Conservation (phyloP, 2,888 invertebrate species). For the Drosophila testacea region DNA sequence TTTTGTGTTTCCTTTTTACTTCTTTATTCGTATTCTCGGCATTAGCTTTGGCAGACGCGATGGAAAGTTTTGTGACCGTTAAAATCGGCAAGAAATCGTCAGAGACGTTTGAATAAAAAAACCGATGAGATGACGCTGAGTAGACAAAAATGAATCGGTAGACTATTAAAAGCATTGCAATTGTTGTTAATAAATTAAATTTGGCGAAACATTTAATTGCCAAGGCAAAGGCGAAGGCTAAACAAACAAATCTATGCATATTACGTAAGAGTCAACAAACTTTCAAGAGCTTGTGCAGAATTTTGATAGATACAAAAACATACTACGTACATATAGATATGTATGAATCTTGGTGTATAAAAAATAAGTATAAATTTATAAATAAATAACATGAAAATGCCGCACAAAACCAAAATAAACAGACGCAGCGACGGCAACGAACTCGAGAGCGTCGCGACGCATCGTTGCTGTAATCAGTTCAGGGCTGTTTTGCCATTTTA, state of each 20-base stretch:
- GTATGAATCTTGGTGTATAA: conserved; percentile 3
- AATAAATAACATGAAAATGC: conserved; percentile 65
- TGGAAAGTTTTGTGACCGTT: conserved; percentile 63
- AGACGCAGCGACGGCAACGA: conserved; percentile 55
- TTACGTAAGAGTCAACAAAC: conserved; percentile 77
- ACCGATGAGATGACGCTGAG: conserved; percentile 19
- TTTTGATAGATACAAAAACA: conserved; percentile 17
- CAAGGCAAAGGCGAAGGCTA: conserved; percentile 61
- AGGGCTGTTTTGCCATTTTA: neutral
- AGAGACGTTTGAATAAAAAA: neutral
- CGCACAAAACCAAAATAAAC: conserved; percentile 70
- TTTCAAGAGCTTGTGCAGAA: conserved; percentile 41
- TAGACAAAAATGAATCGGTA: conserved; percentile 6
- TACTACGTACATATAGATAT: neutral
- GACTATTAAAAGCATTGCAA: conserved; percentile 43
- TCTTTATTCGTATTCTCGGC: conserved; percentile 43
- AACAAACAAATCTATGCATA: conserved; percentile 38
- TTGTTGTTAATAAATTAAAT: conserved; percentile 62
- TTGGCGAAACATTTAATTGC: conserved; percentile 43
- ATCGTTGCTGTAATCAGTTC: conserved; percentile 10
- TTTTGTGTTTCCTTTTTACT: conserved; percentile 49
- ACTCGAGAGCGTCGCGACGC: conserved; percentile 35
- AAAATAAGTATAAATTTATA: conserved; percentile 40
- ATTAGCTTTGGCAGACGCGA: conserved; percentile 47
- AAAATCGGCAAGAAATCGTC: conserved; percentile 8